Percentiles rank a stretch among this genome's conserved stretches.
Conservation (phyloP, 2,113 vertebrate genomes). For the Setophaga petechia region DNA sequence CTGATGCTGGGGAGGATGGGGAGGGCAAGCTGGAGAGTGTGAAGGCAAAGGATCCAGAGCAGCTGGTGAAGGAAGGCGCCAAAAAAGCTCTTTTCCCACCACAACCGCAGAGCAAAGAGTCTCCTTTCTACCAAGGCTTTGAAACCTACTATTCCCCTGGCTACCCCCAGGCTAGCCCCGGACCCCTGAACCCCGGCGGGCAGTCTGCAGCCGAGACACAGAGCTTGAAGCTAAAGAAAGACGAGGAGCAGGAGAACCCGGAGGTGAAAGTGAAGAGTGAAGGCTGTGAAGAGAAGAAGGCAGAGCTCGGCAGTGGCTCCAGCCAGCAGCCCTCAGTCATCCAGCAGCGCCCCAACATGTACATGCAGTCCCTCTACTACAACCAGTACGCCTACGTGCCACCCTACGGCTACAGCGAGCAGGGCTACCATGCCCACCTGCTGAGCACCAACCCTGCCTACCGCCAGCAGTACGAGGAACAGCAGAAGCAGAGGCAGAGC, state of each 20-base stretch:
- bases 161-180: slow-evolving; percentile 89
- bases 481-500: slow-evolving; percentile 87
- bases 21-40: slow-evolving; percentile 89
- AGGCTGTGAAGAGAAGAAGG: slow-evolving; percentile 88
- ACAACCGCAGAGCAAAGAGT: slow-evolving; percentile 89
- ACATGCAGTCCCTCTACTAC: slow-evolving; percentile 98
- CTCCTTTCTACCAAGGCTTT: slow-evolving; percentile 90
- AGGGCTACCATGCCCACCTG: slow-evolving; percentile 93
- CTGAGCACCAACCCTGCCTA: slow-evolving; percentile 91
- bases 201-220: slow-evolving; percentile 76
- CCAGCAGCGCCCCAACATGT: slow-evolving; percentile 96
- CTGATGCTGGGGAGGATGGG: slow-evolving; percentile 94
- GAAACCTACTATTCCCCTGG: slow-evolving; percentile 94
- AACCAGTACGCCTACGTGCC: slow-evolving; percentile 96
- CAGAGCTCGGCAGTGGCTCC: slow-evolving; percentile 74
- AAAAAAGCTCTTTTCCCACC: slow-evolving; percentile 93
- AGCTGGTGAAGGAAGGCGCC: slow-evolving; percentile 88
- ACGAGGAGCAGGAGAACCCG: slow-evolving; percentile 84
- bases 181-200: slow-evolving; percentile 79
- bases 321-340: slow-evolving; percentile 94
- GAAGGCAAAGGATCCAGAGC: slow-evolving; percentile 88
- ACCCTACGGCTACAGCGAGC: slow-evolving; percentile 92
- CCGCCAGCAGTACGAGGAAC: slow-evolving; percentile 93
- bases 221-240: slow-evolving; percentile 89
- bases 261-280: slow-evolving; percentile 90